Percentiles rank a stretch among this genome's conserved stretches.
These are phyloP conservation scores for Trachelus troglodyta DNA, from an alignment of 2,888 invertebrate species.

Conservation along the genomic window DNA sequence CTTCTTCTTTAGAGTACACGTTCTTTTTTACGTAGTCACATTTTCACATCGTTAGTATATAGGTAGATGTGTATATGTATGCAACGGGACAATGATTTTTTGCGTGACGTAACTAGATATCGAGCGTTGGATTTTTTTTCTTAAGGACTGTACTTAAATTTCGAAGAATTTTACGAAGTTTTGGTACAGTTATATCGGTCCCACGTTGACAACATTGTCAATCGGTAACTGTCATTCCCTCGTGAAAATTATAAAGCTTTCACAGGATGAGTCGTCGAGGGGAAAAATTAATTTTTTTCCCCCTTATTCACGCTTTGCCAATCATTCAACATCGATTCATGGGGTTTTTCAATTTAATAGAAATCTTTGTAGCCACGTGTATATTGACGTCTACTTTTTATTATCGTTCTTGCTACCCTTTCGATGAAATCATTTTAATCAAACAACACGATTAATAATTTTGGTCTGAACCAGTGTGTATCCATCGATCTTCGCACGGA, in stretches of 20 bases:
- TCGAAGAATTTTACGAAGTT: not conserved
- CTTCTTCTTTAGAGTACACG: not conserved
- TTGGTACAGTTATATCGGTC: not conserved
- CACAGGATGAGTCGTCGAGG: not conserved
- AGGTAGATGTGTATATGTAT: too few relatives aligned
- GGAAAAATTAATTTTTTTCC: not conserved
- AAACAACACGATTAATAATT: constrained; percentile 21
- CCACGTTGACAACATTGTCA: not conserved
- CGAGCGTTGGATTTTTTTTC: too few relatives aligned
- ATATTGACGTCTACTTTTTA: not conserved
- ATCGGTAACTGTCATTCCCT: not conserved
- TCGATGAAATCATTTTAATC: constrained; percentile 13
- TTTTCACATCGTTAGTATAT: not conserved
- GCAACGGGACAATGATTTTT: too few relatives aligned
- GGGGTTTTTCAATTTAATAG: not conserved
- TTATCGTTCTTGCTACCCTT: not conserved
- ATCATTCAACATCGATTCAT: not conserved
- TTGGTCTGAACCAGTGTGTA: constrained; percentile 6
- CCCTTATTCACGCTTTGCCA: not conserved
- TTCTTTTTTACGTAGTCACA: not conserved
- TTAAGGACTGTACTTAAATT: not conserved
- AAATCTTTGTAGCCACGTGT: not conserved
- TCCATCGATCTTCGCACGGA: constrained; percentile 27
- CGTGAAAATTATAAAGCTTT: not conserved
- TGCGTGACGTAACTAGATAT: not conserved